These are phyloP conservation scores for Samia ricini DNA, from an alignment of 1,140 invertebrate genomes.

Conservation along the genomic window DNA sequence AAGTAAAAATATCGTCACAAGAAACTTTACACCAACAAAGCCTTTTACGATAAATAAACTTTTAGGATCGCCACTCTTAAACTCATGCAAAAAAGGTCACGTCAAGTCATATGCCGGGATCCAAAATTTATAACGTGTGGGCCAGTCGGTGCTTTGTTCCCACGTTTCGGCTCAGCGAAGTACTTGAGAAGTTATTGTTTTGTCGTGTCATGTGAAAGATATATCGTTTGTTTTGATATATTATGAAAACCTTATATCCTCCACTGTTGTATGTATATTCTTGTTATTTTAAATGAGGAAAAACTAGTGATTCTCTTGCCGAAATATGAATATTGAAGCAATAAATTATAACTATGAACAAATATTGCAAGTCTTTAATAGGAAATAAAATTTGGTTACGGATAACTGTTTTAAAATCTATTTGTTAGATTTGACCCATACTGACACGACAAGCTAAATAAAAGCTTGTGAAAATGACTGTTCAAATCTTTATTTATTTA, in stretches of 20 bases:
- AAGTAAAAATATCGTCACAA: not conserved
- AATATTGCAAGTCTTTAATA: not conserved
- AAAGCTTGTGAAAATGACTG: too few species aligned
- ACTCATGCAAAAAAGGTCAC: slow-evolving; percentile 13
- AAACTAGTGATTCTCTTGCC: not conserved
- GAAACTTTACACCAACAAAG: not conserved
- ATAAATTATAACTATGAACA: not conserved
- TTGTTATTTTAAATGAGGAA: not conserved
- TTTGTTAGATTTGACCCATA: too few species aligned
- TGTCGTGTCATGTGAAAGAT: slow-evolving; percentile 43
- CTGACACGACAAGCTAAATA: too few species aligned
- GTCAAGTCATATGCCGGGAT: slow-evolving; percentile 29
- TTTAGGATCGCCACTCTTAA: slow-evolving; percentile 4
- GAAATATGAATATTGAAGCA: not conserved
- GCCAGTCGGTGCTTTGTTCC: slow-evolving; percentile 31
- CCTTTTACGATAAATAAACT: slow-evolving; percentile 14
- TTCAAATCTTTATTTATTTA: too few species aligned
- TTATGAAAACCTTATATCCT: slow-evolving; percentile 29
- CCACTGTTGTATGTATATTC: not conserved
- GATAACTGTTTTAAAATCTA: too few species aligned
- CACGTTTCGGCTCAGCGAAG: slow-evolving; percentile 28
- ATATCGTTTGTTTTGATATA: slow-evolving; percentile 43
- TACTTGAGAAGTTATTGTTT: slow-evolving; percentile 52
- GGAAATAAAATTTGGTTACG: too few species aligned
- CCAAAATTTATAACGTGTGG: slow-evolving; percentile 41